Evolutionary conservation across 1,140 invertebrate genomes (phyloP).

Genomic region (Drosophila leontia): DNA sequence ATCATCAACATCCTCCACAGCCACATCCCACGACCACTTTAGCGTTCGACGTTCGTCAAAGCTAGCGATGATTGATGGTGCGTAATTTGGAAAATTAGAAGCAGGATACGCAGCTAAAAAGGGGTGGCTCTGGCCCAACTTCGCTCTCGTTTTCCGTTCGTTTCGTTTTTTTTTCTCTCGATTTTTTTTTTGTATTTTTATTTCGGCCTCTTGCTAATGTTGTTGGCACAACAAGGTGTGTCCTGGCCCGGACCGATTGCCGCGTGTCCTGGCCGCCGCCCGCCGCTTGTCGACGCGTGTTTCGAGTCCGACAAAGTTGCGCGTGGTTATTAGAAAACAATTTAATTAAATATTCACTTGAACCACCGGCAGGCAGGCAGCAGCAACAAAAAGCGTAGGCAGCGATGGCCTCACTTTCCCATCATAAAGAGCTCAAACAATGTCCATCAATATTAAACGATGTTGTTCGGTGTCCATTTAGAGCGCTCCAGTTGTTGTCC

Average conservation of each 20-base stretch:
- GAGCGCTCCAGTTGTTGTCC: slow-evolving; percentile 47
- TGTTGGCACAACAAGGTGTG: slow-evolving; percentile 84
- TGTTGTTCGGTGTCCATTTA: slow-evolving; percentile 70
- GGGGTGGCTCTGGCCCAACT: slow-evolving; percentile 60
- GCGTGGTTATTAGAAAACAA: slow-evolving; percentile 84
- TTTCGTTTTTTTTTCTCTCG: slow-evolving; percentile 9
- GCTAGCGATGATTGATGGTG: slow-evolving; percentile 81
- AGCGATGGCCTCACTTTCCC: slow-evolving; percentile 61
- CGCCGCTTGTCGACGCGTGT: slow-evolving; percentile 70
- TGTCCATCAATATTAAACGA: slow-evolving; percentile 82
- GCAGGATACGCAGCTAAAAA: slow-evolving; percentile 59
- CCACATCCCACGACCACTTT: slow-evolving; percentile 57
- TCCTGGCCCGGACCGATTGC: slow-evolving; percentile 58
- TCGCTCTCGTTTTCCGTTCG: slow-evolving; percentile 35
- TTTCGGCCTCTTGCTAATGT: slow-evolving; percentile 77
- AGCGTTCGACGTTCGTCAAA: slow-evolving; percentile 76
- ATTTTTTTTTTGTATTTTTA: slow-evolving; percentile 14
- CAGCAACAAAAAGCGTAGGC: slow-evolving; percentile 43
- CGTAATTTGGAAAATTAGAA: slow-evolving; percentile 84
- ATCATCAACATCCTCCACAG: slow-evolving; percentile 65
- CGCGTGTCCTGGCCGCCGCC: slow-evolving; percentile 67
- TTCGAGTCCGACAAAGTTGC: slow-evolving; percentile 66
- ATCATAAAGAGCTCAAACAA: slow-evolving; percentile 76
- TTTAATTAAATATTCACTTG: slow-evolving; percentile 85
- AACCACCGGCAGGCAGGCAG: slow-evolving; percentile 50